Base-by-base conservation (phyloP, 2,113 vertebrate species). In the Anser cygnoides region DNA sequence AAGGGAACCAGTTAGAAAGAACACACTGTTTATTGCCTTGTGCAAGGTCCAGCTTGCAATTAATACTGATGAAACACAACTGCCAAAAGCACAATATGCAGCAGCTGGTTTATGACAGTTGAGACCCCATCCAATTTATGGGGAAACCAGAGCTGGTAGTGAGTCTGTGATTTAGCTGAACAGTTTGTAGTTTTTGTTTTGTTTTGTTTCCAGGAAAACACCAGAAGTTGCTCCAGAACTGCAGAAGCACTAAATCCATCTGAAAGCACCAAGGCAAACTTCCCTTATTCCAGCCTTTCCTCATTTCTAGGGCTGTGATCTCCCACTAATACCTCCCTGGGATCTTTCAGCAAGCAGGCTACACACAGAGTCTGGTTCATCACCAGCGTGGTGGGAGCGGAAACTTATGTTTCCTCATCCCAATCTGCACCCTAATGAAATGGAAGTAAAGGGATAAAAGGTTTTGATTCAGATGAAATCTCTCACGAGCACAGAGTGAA, bases 91-190 rank as follows among this genome's bases (percentile, higher is more conserved):
- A 93, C 74, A 96, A 91, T 59, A 89, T 59, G 84, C 63, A 85
- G 93, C 96, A 97, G 95, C 89, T 96, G 93, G 74, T 94, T 95
- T 96, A 91, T 87, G 92, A 92, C 95, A 94, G 67, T 70, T 89
- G 93, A 96, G 92, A 95, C 67, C 58, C 62, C 33, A 79, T 95
- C 71, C 96, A 96, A 78, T 93, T 95, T 93, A 79, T 95, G 74
- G 74, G 71, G 91, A 96, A 96, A 95, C 22, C 41, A 89, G 92
- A 96, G 87, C 91, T 95, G 63, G 80, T 96, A 79, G 54, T 31
- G 81, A 96, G 80, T 29, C 92, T 89, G 84, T 92, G 70, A 93
- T 91, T 97, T 70, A 94, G 85, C 87, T 62, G 88, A 95, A 75
- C 59, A 52, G 79, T 96, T 95, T 70, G 74, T 39, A 68, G 63